A percentile compares a stretch with the other conserved stretches of the same genome.
These are phyloP conservation scores for Heliocidaris tuberculata DNA, from an alignment of 35 echinoderm and acorn worm species.

Conservation along the genomic window DNA sequence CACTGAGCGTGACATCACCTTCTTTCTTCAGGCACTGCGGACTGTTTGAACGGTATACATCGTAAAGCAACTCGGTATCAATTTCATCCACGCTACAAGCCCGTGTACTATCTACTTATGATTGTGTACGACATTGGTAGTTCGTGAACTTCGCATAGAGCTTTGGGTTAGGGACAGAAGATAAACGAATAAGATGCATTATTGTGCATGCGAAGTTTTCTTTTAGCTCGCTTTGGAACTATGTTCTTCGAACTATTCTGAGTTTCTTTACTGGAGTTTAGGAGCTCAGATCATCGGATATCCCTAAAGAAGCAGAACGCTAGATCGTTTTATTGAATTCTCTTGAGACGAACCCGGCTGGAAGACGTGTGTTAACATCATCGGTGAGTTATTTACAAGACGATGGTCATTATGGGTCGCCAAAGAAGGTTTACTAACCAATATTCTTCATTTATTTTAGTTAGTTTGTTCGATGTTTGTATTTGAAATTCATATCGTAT, in stretches of 20 bases:
- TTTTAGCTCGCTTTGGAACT: background rate
- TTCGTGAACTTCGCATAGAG: background rate
- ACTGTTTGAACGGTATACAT: background rate
- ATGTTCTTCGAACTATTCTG: background rate
- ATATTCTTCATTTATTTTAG: background rate
- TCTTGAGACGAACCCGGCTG: background rate
- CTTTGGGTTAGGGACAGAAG: background rate
- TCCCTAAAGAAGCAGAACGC: too few relatives aligned
- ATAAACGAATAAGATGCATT: background rate
- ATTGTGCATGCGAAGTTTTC: background rate
- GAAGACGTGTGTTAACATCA: background rate
- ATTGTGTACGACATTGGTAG: background rate
- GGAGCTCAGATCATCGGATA: background rate
- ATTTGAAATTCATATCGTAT: background rate
- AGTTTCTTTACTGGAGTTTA: background rate
- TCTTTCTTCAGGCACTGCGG: background rate
- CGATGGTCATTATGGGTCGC: too few relatives aligned
- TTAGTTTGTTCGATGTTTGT: background rate
- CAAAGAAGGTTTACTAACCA: too few relatives aligned
- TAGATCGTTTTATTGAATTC: too few relatives aligned
- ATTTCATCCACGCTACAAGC: background rate
- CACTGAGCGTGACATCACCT: background rate
- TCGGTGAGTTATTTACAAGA: background rate
- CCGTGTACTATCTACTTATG: background rate
- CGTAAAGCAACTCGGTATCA: constrained; percentile 2